Evolutionary conservation across 1,140 invertebrate genomes (phyloP).

Genomic region (Calephelis nemesis): DNA sequence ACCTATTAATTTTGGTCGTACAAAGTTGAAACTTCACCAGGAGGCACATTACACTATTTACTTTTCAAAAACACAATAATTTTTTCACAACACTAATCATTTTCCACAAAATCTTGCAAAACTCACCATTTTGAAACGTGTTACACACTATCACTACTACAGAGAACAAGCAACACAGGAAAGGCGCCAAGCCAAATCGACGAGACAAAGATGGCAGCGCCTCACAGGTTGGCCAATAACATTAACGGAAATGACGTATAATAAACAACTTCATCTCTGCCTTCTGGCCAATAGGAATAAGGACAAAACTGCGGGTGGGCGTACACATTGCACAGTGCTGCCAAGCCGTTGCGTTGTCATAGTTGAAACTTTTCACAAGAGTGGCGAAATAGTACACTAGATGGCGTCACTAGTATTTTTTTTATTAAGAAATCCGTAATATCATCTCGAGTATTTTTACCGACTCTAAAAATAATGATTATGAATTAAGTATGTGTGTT

Average conservation of each 20-base stretch:
- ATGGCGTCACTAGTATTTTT: neutral
- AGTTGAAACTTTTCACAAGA: slow-evolving; percentile 20
- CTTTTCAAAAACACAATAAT: slow-evolving; percentile 55
- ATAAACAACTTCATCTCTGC: slow-evolving; percentile 41
- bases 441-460: no score
- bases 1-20: slow-evolving; percentile 72
- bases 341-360: slow-evolving; percentile 36
- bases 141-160: slow-evolving; percentile 72
- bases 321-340: slow-evolving; percentile 41
- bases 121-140: slow-evolving; percentile 79
- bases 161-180: slow-evolving; percentile 72
- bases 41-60: slow-evolving; percentile 48
- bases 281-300: slow-evolving; percentile 39
- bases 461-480: no score
- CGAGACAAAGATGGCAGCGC: slow-evolving; percentile 67
- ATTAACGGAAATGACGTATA: slow-evolving; percentile 54
- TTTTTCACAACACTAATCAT: slow-evolving; percentile 44
- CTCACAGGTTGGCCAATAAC: slow-evolving; percentile 55
- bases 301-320: slow-evolving; percentile 49
- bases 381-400: neutral
- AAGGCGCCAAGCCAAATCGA: slow-evolving; percentile 72
- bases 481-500: no score
- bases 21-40: slow-evolving; percentile 73
- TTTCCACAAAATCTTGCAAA: slow-evolving; percentile 75
- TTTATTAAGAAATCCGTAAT: no score